phyloP scores from a whole-genome alignment of 2,888 invertebrate species.

The Smittia aterrima region DNA sequence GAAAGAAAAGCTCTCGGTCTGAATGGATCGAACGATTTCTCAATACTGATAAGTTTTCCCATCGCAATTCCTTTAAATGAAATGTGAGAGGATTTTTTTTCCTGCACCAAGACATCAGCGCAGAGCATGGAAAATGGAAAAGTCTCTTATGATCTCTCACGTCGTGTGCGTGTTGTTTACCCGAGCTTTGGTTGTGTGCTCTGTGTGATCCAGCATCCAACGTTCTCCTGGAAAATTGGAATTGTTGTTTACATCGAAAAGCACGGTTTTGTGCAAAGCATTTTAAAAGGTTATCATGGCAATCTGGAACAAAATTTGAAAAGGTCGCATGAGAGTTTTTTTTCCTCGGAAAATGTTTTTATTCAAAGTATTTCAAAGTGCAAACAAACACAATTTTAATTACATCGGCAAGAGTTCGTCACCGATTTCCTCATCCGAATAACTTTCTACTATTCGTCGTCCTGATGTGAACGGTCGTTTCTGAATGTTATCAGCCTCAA shows the following conservation, averaged over 20 bases:
- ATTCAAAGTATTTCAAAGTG: constrained; percentile 11
- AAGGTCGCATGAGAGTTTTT: neutral
- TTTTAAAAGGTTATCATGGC: neutral
- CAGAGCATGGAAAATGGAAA: constrained; percentile 21
- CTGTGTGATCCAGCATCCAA: constrained; percentile 34
- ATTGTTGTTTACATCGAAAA: constrained; percentile 30
- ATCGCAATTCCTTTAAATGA: constrained; percentile 37
- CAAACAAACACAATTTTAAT: constrained; percentile 11
- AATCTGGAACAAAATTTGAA: neutral
- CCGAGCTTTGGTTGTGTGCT: neutral
- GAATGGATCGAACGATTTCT: constrained; percentile 17
- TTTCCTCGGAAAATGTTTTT: constrained; percentile 3
- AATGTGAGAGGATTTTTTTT: constrained; percentile 16
- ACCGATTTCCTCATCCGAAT: constrained; percentile 38
- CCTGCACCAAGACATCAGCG: neutral
- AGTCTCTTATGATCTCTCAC: neutral
- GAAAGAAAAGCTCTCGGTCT: neutral
- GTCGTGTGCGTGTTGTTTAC: neutral
- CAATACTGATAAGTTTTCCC: constrained; percentile 39
- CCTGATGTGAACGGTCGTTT: constrained; percentile 36
- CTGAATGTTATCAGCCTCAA: constrained; percentile 46
- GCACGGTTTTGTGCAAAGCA: neutral
- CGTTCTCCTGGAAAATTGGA: constrained; percentile 29
- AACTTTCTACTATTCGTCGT: constrained; percentile 32
- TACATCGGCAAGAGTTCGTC: constrained; percentile 37